These are phyloP conservation scores for Pediacus dermestoides DNA, from an alignment of 2,888 invertebrate species.

Conservation along the genomic window DNA sequence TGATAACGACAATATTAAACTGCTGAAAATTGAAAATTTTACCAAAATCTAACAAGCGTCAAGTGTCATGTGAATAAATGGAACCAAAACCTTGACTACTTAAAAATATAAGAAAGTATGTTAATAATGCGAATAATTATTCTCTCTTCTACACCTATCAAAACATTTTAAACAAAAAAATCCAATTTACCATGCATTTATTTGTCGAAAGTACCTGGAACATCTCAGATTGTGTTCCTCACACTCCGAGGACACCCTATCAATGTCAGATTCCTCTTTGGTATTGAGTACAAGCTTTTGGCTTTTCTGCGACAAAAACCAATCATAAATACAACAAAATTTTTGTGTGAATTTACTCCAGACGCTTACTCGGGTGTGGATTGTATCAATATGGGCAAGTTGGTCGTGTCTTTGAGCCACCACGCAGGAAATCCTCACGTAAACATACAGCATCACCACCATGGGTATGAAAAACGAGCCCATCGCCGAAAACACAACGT, in stretches of 20 bases:
- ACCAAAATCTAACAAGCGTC: no score
- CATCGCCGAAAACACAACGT: slow-evolving; percentile 93
- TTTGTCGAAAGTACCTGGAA: slow-evolving; percentile 42
- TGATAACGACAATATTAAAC: no score
- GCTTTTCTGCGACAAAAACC: slow-evolving; percentile 40
- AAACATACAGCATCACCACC: slow-evolving; percentile 92
- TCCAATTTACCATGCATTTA: slow-evolving; percentile 38
- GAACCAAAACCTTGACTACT: no score
- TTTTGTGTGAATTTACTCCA: slow-evolving; percentile 2
- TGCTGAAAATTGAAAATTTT: no score
- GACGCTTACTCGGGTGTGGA: slow-evolving; percentile 43
- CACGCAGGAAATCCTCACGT: slow-evolving; percentile 83
- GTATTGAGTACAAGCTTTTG: slow-evolving; percentile 42
- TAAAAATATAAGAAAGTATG: slow-evolving; percentile 7
- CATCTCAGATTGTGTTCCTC: slow-evolving; percentile 45
- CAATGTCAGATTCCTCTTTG: slow-evolving; percentile 49
- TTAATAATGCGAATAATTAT: slow-evolving; percentile 2
- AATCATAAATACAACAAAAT: slow-evolving; percentile 6
- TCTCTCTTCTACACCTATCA: slow-evolving; percentile 3
- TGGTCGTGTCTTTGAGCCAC: slow-evolving; percentile 76
- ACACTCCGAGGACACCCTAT: slow-evolving; percentile 47
- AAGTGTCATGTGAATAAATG: no score
- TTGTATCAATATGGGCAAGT: slow-evolving; percentile 59
- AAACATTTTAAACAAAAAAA: slow-evolving; percentile 13
- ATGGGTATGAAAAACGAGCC: slow-evolving; percentile 95